phyloP scores from a whole-genome alignment of 2,888 invertebrate species.

The Agrilus cyanescens region DNA sequence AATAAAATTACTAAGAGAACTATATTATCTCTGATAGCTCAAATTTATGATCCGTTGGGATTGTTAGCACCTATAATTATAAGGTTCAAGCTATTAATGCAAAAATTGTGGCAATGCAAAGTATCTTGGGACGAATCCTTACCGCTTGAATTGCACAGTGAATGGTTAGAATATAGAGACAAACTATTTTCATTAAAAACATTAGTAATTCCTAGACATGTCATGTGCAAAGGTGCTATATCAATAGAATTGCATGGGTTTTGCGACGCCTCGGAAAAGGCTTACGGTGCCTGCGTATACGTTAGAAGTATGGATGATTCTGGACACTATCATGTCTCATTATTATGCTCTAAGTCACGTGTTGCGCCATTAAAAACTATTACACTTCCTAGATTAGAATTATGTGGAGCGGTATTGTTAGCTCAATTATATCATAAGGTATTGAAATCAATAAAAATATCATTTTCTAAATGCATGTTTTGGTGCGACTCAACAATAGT shows the following conservation, averaged over 20 bases:
- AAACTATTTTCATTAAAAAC: too few relatives aligned
- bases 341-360: conserved; percentile 11
- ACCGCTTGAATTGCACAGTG: too few relatives aligned
- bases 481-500: conserved; percentile 4
- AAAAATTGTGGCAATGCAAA: too few relatives aligned
- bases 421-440: conserved; percentile 7
- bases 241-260: not conserved
- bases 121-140: too few relatives aligned
- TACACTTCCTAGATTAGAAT: conserved; percentile 10
- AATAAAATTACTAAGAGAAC: too few relatives aligned
- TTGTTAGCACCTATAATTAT: too few relatives aligned
- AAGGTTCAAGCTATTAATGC: too few relatives aligned
- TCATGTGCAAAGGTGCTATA: too few relatives aligned
- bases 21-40: too few relatives aligned
- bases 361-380: conserved; percentile 11
- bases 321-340: conserved; percentile 1
- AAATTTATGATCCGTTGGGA: too few relatives aligned
- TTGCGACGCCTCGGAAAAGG: conserved; percentile 1
- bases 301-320: conserved; percentile 3
- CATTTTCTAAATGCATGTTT: conserved; percentile 3
- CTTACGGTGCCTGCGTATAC: conserved; percentile 12
- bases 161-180: too few relatives aligned
- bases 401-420: conserved; percentile 11
- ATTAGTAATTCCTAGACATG: too few relatives aligned
- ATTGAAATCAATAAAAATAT: not conserved